Conservation (phyloP, 35 echinoderm and acorn worm species). For the Ophiothrix spiculata region DNA sequence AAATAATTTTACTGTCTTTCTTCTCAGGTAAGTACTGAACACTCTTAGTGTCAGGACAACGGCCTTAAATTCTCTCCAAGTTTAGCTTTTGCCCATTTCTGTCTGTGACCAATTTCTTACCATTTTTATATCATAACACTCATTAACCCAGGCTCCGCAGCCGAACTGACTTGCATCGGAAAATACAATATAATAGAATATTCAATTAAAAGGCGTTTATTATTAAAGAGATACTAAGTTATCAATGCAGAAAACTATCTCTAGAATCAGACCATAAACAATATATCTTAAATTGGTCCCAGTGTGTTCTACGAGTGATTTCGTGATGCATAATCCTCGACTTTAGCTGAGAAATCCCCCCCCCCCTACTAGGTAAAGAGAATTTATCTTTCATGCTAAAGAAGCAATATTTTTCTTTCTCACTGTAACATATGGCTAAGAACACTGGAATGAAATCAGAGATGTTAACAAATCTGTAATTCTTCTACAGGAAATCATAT, state of each 20-base stretch:
- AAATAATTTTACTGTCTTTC: constrained; percentile 4
- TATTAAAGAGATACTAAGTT: background rate
- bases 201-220: background rate
- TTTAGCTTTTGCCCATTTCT: background rate
- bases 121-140: background rate
- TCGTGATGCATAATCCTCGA: background rate
- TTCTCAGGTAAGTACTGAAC: background rate
- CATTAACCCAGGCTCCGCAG: background rate
- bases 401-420: background rate
- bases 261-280: background rate
- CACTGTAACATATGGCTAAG: background rate
- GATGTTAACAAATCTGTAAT: too few species aligned
- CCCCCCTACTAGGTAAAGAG: background rate
- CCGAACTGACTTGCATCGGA: background rate
- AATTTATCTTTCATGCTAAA: constrained; percentile 4
- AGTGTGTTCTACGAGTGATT: background rate
- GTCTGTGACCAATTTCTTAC: too few species aligned
- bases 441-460: too few species aligned
- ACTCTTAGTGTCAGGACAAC: background rate
- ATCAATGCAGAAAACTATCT: background rate
- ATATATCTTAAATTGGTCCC: background rate
- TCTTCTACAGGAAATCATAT: too few species aligned
- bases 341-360: background rate
- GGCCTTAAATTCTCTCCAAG: constrained; percentile 18
- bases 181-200: background rate